Percentiles rank a stretch among this genome's conserved stretches.
Conservation (phyloP, 92 coral and sea anemone genomes). For the Porites cylindrica region DNA sequence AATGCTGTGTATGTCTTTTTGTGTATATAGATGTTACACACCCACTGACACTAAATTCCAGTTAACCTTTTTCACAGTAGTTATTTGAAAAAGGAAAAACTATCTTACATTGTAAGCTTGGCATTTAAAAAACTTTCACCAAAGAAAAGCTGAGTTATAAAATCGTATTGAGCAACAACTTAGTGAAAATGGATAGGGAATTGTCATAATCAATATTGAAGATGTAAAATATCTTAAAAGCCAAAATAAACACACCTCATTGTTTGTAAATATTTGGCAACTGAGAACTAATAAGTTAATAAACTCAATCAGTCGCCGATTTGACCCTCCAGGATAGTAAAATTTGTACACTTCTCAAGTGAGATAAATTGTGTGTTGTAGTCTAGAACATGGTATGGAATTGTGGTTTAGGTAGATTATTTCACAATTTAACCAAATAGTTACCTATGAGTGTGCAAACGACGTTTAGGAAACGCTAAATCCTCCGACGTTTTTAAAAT, state of each 20-base stretch:
- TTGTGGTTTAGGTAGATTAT: no score
- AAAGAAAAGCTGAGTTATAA: no score
- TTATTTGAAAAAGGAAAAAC: no score
- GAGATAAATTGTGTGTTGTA: neutral
- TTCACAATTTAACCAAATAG: neutral
- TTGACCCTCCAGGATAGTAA: neutral
- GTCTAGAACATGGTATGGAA: neutral
- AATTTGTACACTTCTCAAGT: neutral
- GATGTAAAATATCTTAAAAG: neutral
- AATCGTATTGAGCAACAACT: neutral
- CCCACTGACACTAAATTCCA: neutral
- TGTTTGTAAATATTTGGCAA: slow-evolving; percentile 10
- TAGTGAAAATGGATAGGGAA: neutral
- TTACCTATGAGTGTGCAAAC: neutral
- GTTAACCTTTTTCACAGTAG: no score
- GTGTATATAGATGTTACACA: neutral
- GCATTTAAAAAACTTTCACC: no score
- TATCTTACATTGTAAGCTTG: no score
- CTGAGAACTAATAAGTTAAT: neutral
- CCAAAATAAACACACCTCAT: neutral
- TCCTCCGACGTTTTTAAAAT: slow-evolving; percentile 26
- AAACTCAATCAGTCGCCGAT: neutral
- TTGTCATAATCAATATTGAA: neutral
- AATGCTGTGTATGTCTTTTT: neutral
- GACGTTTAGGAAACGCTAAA: neutral